These are phyloP conservation scores for Helicolenus hilgendorfi DNA, from an alignment of 2,797 vertebrate species.

Conservation along the genomic window DNA sequence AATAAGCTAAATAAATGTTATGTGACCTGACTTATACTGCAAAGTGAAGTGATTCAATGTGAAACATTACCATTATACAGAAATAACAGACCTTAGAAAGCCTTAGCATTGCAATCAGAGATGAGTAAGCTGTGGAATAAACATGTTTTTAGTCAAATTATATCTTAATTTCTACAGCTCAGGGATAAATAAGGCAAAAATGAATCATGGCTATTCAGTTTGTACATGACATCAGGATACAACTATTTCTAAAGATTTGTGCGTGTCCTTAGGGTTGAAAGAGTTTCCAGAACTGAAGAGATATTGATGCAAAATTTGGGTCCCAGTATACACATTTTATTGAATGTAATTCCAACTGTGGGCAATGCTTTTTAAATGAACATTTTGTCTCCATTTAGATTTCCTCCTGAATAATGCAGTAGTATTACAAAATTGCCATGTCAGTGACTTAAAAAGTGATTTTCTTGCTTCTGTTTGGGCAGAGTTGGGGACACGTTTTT, in stretches of 20 bases:
- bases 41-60: background rate
- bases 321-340: background rate
- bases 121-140: background rate
- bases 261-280: background rate
- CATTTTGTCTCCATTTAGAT: constrained; percentile 18
- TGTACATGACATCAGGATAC: background rate
- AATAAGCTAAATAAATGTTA: background rate
- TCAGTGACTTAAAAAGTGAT: constrained; percentile 46
- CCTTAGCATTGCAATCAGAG: background rate
- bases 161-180: background rate
- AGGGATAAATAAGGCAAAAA: background rate
- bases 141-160: background rate
- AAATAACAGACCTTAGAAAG: background rate
- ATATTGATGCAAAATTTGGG: background rate
- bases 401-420: constrained; percentile 10
- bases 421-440: constrained; percentile 34
- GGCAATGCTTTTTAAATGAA: constrained; percentile 9
- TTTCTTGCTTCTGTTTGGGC: constrained; percentile 12
- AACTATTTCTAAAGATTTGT: background rate
- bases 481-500: background rate
- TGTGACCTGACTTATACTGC: background rate
- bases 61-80: background rate
- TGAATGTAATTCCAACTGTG: background rate
- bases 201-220: background rate
- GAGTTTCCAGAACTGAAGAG: background rate